Evolutionary conservation across 1,140 invertebrate genomes (phyloP).

Genomic region (Notospermus geniculatus): DNA sequence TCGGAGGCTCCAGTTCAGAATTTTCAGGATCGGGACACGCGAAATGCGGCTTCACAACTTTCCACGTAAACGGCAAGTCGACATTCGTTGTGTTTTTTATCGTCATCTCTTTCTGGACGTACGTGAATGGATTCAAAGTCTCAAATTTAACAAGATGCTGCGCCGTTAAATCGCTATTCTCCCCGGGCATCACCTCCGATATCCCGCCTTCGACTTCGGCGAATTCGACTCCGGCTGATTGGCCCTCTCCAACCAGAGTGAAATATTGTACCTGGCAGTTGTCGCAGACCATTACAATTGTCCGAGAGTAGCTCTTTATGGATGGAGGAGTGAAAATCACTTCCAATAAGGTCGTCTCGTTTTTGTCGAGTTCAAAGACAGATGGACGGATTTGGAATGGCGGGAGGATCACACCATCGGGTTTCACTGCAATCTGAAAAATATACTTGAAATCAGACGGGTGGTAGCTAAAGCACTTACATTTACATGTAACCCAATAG

Average conservation of each 20-base stretch:
- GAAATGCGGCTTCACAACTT: slow-evolving; percentile 50
- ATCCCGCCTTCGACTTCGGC: slow-evolving; percentile 40
- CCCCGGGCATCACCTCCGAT: slow-evolving; percentile 33
- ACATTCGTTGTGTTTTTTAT: slow-evolving; percentile 49
- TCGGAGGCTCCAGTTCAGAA: slow-evolving; percentile 1
- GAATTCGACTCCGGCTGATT: slow-evolving; percentile 42
- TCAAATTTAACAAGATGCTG: slow-evolving; percentile 49
- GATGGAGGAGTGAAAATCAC: slow-evolving; percentile 44
- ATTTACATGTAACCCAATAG: too few relatives aligned
- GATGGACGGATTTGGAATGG: slow-evolving; percentile 54
- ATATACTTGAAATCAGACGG: too few relatives aligned
- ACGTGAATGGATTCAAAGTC: slow-evolving; percentile 52
- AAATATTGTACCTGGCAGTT: slow-evolving; percentile 54
- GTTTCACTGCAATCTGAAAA: slow-evolving; percentile 40
- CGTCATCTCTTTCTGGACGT: slow-evolving; percentile 40
- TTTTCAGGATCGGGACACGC: slow-evolving; percentile 20
- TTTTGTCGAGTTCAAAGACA: slow-evolving; percentile 43
- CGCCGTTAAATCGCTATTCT: slow-evolving; percentile 42
- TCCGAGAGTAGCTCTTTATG: slow-evolving; percentile 34
- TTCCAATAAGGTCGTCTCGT: slow-evolving; percentile 45
- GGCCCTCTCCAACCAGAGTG: slow-evolving; percentile 43
- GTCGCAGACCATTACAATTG: slow-evolving; percentile 52
- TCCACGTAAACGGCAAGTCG: slow-evolving; percentile 50
- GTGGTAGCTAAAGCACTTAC: too few relatives aligned
- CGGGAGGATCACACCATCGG: slow-evolving; percentile 33